phyloP scores from a whole-genome alignment of 2,888 invertebrate species.

The Drosophila quinaria region DNA sequence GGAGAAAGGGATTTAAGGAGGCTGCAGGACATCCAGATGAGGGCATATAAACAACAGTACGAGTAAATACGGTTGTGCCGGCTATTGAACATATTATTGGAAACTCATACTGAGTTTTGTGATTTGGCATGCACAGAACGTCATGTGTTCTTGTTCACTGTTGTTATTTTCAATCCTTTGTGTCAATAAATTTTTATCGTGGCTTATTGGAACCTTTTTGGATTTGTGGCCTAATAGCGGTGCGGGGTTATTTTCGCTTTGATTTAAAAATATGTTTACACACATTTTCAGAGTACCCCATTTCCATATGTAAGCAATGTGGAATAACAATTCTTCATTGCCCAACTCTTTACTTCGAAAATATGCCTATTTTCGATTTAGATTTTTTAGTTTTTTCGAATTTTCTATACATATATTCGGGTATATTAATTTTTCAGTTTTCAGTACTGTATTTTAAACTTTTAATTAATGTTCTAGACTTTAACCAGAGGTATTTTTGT shows the following conservation, averaged over 20 bases:
- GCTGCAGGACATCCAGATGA: conserved; percentile 42
- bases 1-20: neutral
- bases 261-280: conserved; percentile 79
- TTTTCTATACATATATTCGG: neutral
- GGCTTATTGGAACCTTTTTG: conserved; percentile 77
- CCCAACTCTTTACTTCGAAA: conserved; percentile 31
- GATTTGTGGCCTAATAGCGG: conserved; percentile 72
- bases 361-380: neutral
- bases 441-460: neutral
- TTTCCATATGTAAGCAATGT: conserved; percentile 29
- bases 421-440: neutral
- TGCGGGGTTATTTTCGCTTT: conserved; percentile 61
- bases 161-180: conserved; percentile 76
- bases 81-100: conserved; percentile 58
- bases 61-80: conserved; percentile 67
- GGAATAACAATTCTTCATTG: conserved; percentile 29
- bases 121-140: conserved; percentile 68
- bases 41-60: conserved; percentile 72
- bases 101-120: conserved; percentile 46
- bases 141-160: conserved; percentile 46
- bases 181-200: conserved; percentile 79
- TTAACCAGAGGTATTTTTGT: neutral
- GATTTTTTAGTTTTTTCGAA: neutral
- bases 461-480: neutral
- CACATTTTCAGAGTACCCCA: conserved; percentile 33